A percentile compares a stretch with the other conserved stretches of the same genome.
These are phyloP conservation scores for Patiria miniata DNA, from an alignment of 35 echinoderm and acorn worm genomes.

Conservation along the genomic window DNA sequence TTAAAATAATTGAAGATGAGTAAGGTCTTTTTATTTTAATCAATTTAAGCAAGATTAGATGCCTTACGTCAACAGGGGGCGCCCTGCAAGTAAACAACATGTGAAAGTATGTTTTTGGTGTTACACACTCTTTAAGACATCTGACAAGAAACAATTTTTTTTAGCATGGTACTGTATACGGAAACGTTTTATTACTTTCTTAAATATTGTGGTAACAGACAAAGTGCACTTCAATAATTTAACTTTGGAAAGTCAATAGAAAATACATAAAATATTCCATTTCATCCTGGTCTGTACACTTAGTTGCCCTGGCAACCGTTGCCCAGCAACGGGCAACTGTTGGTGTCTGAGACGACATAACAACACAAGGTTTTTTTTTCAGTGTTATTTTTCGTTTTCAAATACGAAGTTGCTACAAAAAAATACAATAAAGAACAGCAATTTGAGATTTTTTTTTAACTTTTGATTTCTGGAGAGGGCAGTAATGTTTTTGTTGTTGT, in stretches of 20 bases:
- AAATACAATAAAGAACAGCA: neutral
- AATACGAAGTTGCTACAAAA: slow-evolving; percentile 19
- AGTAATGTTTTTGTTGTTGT: neutral
- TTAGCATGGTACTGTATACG: slow-evolving; percentile 25
- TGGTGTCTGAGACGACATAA: neutral
- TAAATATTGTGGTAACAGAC: slow-evolving; percentile 22
- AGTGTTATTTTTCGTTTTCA: neutral
- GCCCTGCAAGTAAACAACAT: too few relatives aligned
- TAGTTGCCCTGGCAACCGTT: neutral
- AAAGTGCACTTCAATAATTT: slow-evolving; percentile 29
- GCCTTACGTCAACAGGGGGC: too few relatives aligned
- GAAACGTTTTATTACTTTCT: slow-evolving; percentile 12
- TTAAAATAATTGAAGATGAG: too few relatives aligned
- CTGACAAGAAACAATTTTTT: too few relatives aligned
- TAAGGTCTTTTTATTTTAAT: too few relatives aligned
- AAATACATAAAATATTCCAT: slow-evolving; percentile 20
- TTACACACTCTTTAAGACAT: too few relatives aligned
- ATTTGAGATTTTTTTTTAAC: neutral
- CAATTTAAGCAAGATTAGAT: too few relatives aligned
- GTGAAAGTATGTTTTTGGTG: too few relatives aligned
- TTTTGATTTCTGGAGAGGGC: neutral
- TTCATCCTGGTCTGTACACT: slow-evolving; percentile 16
- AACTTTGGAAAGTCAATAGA: slow-evolving; percentile 29
- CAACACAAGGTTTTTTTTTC: slow-evolving; percentile 28
- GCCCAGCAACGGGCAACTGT: neutral